Conservation (phyloP, 2,113 vertebrate genomes). For the Corythoichthys haematopterus region DNA sequence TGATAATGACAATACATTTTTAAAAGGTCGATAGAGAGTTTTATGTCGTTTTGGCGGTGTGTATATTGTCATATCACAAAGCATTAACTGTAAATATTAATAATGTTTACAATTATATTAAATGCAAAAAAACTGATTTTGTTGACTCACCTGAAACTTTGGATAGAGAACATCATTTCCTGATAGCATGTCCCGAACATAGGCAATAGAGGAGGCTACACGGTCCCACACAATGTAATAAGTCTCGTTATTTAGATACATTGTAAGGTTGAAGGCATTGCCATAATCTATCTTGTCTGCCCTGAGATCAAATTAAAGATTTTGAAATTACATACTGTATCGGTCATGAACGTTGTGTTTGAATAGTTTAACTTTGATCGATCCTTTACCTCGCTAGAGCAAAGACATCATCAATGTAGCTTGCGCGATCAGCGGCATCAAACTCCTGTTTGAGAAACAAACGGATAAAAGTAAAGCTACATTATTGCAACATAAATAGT, state of each 20-base stretch:
- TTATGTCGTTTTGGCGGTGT: no score
- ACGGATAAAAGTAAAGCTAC: not conserved
- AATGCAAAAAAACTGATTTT: not conserved
- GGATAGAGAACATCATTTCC: constrained; percentile 72
- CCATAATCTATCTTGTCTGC: constrained; percentile 77
- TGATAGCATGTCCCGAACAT: constrained; percentile 82
- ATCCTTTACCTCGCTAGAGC: constrained; percentile 80
- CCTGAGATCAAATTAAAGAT: constrained; percentile 65
- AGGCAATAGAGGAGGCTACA: constrained; percentile 74
- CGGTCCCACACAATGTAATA: constrained; percentile 85
- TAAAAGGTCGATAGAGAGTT: no score
- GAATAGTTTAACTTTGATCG: not conserved
- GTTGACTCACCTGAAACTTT: constrained; percentile 76
- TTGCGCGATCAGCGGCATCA: constrained; percentile 70
- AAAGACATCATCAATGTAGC: constrained; percentile 78
- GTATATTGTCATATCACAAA: no score
- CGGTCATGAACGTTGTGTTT: not conserved
- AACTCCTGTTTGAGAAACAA: constrained; percentile 60
- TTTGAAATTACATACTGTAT: not conserved
- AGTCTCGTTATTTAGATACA: constrained; percentile 76
- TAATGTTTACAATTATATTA: not conserved
- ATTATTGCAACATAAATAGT: not conserved
- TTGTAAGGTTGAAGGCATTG: constrained; percentile 77
- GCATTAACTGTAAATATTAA: no score
- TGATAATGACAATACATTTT: no score